phyloP scores from a whole-genome alignment of 1,140 invertebrate genomes.

The Colletes latitarsis region DNA sequence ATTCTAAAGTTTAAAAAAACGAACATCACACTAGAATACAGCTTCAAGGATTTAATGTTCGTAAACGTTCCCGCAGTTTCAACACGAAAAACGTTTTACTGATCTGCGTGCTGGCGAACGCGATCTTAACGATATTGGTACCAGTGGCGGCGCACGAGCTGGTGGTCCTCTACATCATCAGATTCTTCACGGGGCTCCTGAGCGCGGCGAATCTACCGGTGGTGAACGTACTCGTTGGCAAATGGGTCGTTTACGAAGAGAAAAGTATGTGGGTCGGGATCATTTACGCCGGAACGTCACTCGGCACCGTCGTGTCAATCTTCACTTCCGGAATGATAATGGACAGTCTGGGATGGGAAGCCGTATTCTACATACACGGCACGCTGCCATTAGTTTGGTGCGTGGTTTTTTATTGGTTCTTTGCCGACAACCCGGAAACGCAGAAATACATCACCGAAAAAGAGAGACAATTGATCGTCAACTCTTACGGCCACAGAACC shows the following conservation, averaged over 20 bases:
- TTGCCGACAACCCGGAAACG: conserved; percentile 87
- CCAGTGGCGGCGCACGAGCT: conserved; percentile 83
- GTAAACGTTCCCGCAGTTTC: conserved; percentile 75
- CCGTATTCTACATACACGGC: conserved; percentile 91
- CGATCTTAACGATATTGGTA: conserved; percentile 87
- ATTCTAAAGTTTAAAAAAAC: too few species aligned
- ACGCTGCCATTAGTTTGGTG: conserved; percentile 86
- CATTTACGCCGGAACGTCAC: conserved; percentile 86
- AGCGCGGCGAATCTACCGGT: conserved; percentile 80
- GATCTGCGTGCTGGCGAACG: conserved; percentile 88
- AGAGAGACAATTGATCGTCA: conserved; percentile 84
- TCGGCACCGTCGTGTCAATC: conserved; percentile 90
- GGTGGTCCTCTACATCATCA: conserved; percentile 77
- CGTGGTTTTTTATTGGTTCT: conserved; percentile 84
- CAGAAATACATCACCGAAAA: conserved; percentile 88
- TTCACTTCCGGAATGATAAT: conserved; percentile 87
- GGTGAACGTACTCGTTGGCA: conserved; percentile 76
- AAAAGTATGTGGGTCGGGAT: conserved; percentile 82
- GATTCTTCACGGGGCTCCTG: conserved; percentile 83
- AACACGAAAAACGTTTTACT: conserved; percentile 92
- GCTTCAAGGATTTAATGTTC: too few species aligned
- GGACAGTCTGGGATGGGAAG: conserved; percentile 85
- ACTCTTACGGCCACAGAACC: conserved; percentile 82
- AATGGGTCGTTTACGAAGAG: conserved; percentile 79
- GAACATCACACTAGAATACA: too few species aligned